Conservation (phyloP, 2,888 invertebrate species). For the Mesopsocus fuscifrons region DNA sequence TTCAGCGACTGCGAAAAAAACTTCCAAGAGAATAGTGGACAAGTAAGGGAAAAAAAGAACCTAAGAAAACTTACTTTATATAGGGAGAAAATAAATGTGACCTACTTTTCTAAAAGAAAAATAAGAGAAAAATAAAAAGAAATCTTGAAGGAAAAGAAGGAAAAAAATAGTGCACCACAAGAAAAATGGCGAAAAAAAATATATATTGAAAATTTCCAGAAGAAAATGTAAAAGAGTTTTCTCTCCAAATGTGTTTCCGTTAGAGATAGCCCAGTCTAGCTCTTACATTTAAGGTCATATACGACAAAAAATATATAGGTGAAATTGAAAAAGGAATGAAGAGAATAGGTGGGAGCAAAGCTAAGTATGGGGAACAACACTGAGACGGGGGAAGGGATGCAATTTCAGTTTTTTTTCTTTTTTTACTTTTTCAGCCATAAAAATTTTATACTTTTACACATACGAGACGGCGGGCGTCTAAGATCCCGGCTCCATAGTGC, state of each 20-base stretch:
- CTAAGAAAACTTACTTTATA: conserved; percentile 10
- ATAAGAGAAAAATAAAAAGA: conserved; percentile 11
- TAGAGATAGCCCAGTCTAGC: conserved; percentile 8
- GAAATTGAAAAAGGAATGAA: conserved; percentile 3
- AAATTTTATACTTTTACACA: conserved; percentile 9
- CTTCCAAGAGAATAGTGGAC: conserved; percentile 8
- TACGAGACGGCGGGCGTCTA: conserved; percentile 4
- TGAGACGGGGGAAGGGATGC: conserved; percentile 8
- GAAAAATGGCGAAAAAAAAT: conserved; percentile 10
- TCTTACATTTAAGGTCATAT: conserved; percentile 9
- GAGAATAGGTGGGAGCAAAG: background rate
- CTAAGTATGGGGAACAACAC: conserved; percentile 3
- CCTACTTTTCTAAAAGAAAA: conserved; percentile 10
- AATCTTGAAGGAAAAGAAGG: conserved; percentile 9
- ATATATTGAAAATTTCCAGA: conserved; percentile 10
- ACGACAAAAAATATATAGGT: conserved; percentile 11
- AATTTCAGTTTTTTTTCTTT: conserved; percentile 9
- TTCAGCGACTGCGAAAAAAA: background rate
- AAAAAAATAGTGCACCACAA: conserved; percentile 10
- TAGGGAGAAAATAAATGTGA: conserved; percentile 10
- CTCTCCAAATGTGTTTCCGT: background rate
- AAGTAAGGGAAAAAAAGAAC: conserved; percentile 8
- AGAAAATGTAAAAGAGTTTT: conserved; percentile 4
- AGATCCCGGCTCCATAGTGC: background rate
- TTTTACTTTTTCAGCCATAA: conserved; percentile 9